Evolutionary conservation across 2,797 vertebrate genomes (phyloP).

Genomic region (Accipiter superciliosus): DNA sequence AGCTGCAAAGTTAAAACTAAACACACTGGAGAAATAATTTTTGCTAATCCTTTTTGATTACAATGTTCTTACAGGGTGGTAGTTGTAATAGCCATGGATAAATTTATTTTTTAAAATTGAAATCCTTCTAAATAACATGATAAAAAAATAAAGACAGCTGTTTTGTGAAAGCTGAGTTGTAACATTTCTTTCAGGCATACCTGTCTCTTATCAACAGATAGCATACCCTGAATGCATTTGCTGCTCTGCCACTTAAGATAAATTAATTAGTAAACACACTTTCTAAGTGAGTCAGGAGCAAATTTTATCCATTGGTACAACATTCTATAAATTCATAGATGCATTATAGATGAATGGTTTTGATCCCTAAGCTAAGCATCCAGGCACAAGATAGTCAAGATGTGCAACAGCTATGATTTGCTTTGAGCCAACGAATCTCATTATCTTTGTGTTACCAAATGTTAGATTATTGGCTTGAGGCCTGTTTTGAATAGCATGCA

Average conservation of each 20-base stretch:
- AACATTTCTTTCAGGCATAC: background rate
- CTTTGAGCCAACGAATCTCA: background rate
- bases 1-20: background rate
- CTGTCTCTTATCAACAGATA: background rate
- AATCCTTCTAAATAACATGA: background rate
- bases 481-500: background rate
- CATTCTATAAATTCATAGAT: background rate
- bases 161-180: background rate
- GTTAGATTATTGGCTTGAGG: background rate
- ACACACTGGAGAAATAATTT: background rate
- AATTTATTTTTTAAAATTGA: background rate
- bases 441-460: slow-evolving; percentile 8
- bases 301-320: background rate
- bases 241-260: background rate
- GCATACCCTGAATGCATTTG: background rate
- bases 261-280: background rate
- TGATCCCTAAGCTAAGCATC: background rate
- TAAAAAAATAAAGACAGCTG: background rate
- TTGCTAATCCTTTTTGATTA: background rate
- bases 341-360: background rate
- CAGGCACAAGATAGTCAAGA: background rate
- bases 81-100: background rate
- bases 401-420: background rate
- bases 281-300: background rate
- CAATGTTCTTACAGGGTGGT: background rate